Base-by-base conservation (phyloP, 2,797 vertebrate genomes). In the Cuniculus paca region DNA sequence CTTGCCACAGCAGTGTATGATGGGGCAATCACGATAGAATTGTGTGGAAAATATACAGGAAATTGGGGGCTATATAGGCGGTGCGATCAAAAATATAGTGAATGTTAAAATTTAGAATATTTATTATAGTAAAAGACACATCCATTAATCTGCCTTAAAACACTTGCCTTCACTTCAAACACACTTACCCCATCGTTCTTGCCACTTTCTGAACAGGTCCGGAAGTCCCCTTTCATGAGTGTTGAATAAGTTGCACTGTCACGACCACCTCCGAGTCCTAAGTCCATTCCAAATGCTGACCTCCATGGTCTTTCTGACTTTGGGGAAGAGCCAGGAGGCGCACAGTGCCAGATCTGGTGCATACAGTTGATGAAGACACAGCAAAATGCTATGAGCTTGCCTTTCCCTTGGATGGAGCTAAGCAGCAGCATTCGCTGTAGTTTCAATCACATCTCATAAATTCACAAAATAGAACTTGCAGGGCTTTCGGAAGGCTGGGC, bases 401-500 rank as follows among this genome's bases (percentile, higher is more conserved):
- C 24, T 14, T 22, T 28, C 70, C 39, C 42, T 45, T 16, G 24
- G 72, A 6, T 11, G 68, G 36, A 10, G 7, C 34, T 9, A 10
- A 36, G 65, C 17, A 9, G n/a, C 17, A 19, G 16, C 36, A 13
- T 3, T 22, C 9, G 12, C 68, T 6, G 36, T 6, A 12, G 22
- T 13, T 26, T 24, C 4, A 4, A 6, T 42, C 22, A 6, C 2
- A 42, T 26, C 39, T 26, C 10, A 4, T 42, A 39, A 26, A 42
- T 22, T 13, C 70, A 6, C 70, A 26, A 72, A 72, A 26, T 36
- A 24, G 68, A 36, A 26, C 68, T 42, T 72, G 20, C 8, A 6
- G 22, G 5, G 22, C n/a, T 24, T 39, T 70, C 2, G 5, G 68
- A 13, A 26, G 39, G 5, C 0, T 0, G 22, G 17, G 31, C 52